Evolutionary conservation across 2,888 invertebrate species (phyloP).

Genomic region (Drosophila kuntzei): DNA sequence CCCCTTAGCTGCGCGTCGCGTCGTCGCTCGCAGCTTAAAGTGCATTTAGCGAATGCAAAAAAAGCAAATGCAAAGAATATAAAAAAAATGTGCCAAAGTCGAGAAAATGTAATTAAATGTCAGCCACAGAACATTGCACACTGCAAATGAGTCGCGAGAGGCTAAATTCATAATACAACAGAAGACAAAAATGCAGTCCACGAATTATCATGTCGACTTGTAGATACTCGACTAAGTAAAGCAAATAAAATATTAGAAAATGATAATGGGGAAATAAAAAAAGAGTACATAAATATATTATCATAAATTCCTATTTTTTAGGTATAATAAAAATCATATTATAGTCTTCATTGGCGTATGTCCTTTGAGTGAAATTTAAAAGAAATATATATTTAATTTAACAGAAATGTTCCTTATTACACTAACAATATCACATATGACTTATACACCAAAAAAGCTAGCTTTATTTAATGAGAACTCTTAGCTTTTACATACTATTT

Average conservation of each 20-base stretch:
- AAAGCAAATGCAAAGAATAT: slow-evolving; percentile 31
- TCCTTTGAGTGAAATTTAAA: background rate
- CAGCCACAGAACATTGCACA: slow-evolving; percentile 41
- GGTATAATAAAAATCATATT: background rate
- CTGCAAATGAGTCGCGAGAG: slow-evolving; percentile 55
- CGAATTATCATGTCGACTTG: slow-evolving; percentile 1
- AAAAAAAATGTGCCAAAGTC: slow-evolving; percentile 54
- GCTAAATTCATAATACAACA: slow-evolving; percentile 51
- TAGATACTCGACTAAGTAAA: background rate
- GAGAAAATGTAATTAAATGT: slow-evolving; percentile 71
- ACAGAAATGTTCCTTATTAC: background rate
- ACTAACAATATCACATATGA: too few relatives aligned
- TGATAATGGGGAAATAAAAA: background rate
- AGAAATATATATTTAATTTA: background rate
- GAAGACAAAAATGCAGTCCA: slow-evolving; percentile 3
- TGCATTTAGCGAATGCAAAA: slow-evolving; percentile 65
- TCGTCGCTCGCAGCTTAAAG: slow-evolving; percentile 54
- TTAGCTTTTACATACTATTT: too few relatives aligned
- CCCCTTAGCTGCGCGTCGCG: slow-evolving; percentile 17
- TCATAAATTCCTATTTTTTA: background rate
- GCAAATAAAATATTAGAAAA: background rate
- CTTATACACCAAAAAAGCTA: too few relatives aligned
- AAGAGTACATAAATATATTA: background rate
- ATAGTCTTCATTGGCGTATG: background rate
- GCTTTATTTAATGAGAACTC: too few relatives aligned